phyloP scores from a whole-genome alignment of 2,797 vertebrate species.

The Helicolenus hilgendorfi region DNA sequence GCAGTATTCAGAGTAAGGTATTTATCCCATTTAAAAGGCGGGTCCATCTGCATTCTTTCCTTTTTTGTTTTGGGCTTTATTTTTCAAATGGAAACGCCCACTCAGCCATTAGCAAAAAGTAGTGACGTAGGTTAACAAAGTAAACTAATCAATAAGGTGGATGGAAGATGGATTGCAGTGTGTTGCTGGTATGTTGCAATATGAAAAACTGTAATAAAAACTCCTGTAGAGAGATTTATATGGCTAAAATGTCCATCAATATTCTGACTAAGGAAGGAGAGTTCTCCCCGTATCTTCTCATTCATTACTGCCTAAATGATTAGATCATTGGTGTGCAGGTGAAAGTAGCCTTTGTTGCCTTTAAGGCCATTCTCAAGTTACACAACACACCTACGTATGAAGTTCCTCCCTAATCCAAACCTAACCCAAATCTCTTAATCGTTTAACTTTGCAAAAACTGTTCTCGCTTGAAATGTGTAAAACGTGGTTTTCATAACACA shows the following conservation, averaged over 20 bases:
- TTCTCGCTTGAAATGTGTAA: conserved; percentile 11
- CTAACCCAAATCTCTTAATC: not conserved
- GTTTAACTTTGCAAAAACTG: not conserved
- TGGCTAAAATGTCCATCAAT: not conserved
- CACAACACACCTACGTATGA: not conserved
- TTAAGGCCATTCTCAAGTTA: not conserved
- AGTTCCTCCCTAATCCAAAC: not conserved
- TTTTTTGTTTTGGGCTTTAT: too few relatives aligned
- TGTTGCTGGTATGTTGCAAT: not conserved
- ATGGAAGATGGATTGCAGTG: not conserved
- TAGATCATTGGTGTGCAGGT: not conserved
- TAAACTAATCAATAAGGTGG: too few relatives aligned
- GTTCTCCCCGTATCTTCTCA: not conserved
- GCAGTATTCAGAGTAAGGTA: not conserved
- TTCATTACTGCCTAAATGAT: not conserved
- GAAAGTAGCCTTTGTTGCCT: not conserved
- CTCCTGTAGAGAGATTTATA: not conserved
- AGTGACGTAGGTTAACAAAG: too few relatives aligned
- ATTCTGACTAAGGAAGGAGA: not conserved
- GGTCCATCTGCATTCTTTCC: too few relatives aligned
- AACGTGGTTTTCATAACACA: not conserved
- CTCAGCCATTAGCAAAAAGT: too few relatives aligned
- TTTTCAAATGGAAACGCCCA: too few relatives aligned
- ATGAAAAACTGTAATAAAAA: not conserved
- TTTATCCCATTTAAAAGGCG: not conserved